Evolutionary conservation across 1,140 invertebrate species (phyloP), one percentile per base, ranked within the genome.

Genomic region (Sarcophaga peregrina): DNA sequence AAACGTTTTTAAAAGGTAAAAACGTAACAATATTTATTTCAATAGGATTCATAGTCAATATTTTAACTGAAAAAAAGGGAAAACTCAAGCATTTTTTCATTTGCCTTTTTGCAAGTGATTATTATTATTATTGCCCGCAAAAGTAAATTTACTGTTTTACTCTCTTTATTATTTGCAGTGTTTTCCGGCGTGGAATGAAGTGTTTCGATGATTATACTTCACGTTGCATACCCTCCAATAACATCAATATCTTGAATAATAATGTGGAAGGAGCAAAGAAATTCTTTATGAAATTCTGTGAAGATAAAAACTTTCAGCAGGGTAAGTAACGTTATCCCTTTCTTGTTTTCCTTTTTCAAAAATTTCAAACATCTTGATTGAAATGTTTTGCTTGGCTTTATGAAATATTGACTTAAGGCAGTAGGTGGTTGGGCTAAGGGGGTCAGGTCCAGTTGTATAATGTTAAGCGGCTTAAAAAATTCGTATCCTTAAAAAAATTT

Each of bases 241-340:
- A 89, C 20, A 81, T 87, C 3, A 83, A 50, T 15, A 80, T 88
- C 13, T 86, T 88, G 45, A 86, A 88, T 76, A 88, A 87, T 50
- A 90, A 88, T 84, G 86, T 90, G 45, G 87, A 87, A 68, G 89
- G 89, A 0, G 89, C 89, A 20, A 85, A 86, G 0, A 85, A 83
- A 46, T 90, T 90, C 80, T 89, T 90, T 54, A 84, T 84, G 11
- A 90, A 90, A 78, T 90, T 90, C 76, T 90, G 89, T 17, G 83
- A 84, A 13, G 89, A 90, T 81, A 72, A 82, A 10, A 86, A 86
- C 5, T 90, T 90, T 78, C 89, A 90, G 83, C 81, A 86, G 76
- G 89, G 89, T 90, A 83, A 86, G 85, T 82, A n/a, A 11, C 1
- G 1, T 2, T 37, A 37, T 37, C 25, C 25, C 25, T 47, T 13